Evolutionary conservation across 2,113 vertebrate genomes (phyloP), one percentile per base, ranked within the genome.

Genomic region (Sprattus sprattus): DNA sequence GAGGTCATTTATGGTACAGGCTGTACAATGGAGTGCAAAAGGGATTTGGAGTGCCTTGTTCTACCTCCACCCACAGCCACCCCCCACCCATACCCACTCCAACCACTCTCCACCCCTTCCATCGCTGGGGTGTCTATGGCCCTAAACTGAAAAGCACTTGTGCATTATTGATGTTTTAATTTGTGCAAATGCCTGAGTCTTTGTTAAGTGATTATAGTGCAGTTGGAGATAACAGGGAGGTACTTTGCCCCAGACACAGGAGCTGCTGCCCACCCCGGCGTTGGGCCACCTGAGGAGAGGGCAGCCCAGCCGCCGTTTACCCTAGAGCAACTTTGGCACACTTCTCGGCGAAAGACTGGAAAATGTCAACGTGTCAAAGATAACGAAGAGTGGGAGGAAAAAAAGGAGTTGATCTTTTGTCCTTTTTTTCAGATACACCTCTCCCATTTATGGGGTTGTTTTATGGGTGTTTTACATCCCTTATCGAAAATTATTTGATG

Each of bases 401-500:
- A 81, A 82, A 49, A 44, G 47, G 85, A 91, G 92, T 94, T 95
- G 94, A 95, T 96, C 95, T 95, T 95, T 95, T 95, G 94, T 94
- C 92, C 95, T 93, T 95, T 89, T 90, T 88, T 78, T 85, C 87
- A 92, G 90, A 88, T 93, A 89, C 94, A 94, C 94, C 93, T 95
- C 92, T 93, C 92, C 92, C 89, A 91, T 95, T 96, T 96, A 96
- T 95, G 94, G 92, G 92, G 88, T 87, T 57, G 92, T 89, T 95
- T 95, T 95, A 96, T 95, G 94, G 94, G 90, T 92, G 93, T 97
- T 96, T 96, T 95, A 94, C 91, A 90, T 95, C 95, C 96, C 97
- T 97, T 98, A 99, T 98, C 97, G 96, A 96, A 94, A 97, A 97
- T 94, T 96, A 97, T 97, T 98, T 98, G 96, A 96, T 96, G 96